phyloP scores from a whole-genome alignment of 2,113 vertebrate species.

The Neotragus moschatus region DNA sequence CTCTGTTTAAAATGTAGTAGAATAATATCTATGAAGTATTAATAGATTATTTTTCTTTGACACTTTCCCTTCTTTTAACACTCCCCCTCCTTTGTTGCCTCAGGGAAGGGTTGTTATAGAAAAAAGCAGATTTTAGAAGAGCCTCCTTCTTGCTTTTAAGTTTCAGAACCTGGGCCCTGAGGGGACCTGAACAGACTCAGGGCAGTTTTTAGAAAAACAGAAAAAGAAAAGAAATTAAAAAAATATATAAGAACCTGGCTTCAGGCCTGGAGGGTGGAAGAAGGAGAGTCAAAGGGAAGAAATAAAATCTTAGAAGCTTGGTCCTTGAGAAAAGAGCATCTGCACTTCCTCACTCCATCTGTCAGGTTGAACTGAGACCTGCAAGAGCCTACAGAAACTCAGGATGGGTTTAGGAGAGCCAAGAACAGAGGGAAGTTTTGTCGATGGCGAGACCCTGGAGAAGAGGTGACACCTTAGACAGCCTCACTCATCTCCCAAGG shows the following conservation, averaged over 20 bases:
- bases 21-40: neutral
- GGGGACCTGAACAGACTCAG: neutral
- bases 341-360: neutral
- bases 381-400: neutral
- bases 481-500: neutral
- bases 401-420: neutral
- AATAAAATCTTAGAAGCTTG: neutral
- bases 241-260: neutral
- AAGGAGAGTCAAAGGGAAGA: neutral
- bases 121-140: slow-evolving; percentile 30
- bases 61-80: neutral
- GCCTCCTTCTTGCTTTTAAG: slow-evolving; percentile 4
- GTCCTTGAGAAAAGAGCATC: neutral
- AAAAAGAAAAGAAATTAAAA: neutral
- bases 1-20: neutral
- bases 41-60: slow-evolving; percentile 44
- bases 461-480: neutral
- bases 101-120: neutral
- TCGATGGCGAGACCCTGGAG: neutral
- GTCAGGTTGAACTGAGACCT: neutral
- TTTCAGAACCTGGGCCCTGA: slow-evolving; percentile 12
- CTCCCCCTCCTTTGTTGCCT: neutral
- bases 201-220: neutral
- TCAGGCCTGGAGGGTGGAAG: neutral
- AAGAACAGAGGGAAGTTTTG: neutral